Evolutionary conservation across 2,888 invertebrate species (phyloP), one percentile per base, ranked within the genome.

Genomic region (Megalurothrips usitatus): DNA sequence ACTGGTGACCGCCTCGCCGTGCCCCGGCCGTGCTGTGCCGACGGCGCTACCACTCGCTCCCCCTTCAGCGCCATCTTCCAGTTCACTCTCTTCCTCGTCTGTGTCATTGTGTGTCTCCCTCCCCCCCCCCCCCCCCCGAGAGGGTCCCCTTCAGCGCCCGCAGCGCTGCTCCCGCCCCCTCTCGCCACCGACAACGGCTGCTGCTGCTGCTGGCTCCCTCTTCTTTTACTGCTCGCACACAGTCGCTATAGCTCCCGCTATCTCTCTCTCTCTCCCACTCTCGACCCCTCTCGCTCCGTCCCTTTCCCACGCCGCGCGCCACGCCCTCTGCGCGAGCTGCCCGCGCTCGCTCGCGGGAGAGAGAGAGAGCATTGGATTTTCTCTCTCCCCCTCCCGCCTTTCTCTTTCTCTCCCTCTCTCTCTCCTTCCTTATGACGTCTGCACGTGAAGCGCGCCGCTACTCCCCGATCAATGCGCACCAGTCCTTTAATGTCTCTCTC

Each of bases 391-490:
- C 34, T 17, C 52, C 49, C 49, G 14, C 52, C 52, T 52, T 19
- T 52, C 52, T 52, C 58, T 58, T n/a, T 58, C 58, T 58, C 58
- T 8, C 68, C 26, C 68, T 75, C 26, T 26, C 68, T 23, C 23
- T 23, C 68, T 26, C 68, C 68, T 75, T 75, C 68, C 68, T 75
- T 75, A 75, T 75, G 68, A 75, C 68, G 68, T 75, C 68, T 75
- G 68, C 26, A 75, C 68, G 68, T 75, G 26, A 58, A 58, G 58
- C 58, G 58, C 58, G 58, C 52, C 17, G 52, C 58, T 75, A 75
- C 68, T 75, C 68, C 68, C 68, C 68, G 68, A 75, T 75, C 68
- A 75, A 75, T 75, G 68, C 68, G 68, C 68, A 75, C 68, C 68
- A 75, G 68, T 75, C 68, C 68, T 75, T 75, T 75, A 75, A 75